Evolutionary conservation across 2,888 invertebrate species (phyloP), one percentile per base, ranked within the genome.

Genomic region (Chaetogeoica ovagalla): DNA sequence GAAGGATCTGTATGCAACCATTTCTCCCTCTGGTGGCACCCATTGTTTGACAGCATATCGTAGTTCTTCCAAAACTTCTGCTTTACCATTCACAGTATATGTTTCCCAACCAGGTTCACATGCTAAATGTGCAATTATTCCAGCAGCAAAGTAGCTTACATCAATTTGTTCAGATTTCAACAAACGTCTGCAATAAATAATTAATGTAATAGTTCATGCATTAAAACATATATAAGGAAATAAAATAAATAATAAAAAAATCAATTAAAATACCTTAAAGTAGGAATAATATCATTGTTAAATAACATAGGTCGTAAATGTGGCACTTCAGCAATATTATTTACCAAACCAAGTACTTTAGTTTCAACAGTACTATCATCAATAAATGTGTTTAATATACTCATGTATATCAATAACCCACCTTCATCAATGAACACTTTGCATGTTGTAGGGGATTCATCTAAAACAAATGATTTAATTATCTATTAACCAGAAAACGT

Each of bases 71-170:
- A 90, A 85, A 84, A 90, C 87, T 65, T 86, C 86, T 6, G 85
- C 82, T 19, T 96, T 89, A 0, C 90, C 87, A 0, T 73, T 76
- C 13, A 59, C 23, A 59, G 71, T 73, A 97, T 98, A 98, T 0
- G 91, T 90, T 13, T 89, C 90, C 0, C 91, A 90, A 0, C 97
- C 97, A 71, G 60, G 55, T 86, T 98, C 97, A 0, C 95, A 95
- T 4, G 95, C 94, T 88, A 98, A 93, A 87, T 98, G 98, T 1
- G 97, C 95, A 82, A 98, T 89, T 60, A 98, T 97, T 6, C 98
- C 97, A 11, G 96, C 96, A 1, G 97, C 96, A 87, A 97, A 97
- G 87, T 97, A 97, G 86, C 95, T 95, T 82, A 95, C 92, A 91
- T 92, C 91, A 90, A 92, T 92, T 84, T 91, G 90, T 71, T 88